Conservation (phyloP, 2,888 invertebrate species). For the Habroteleia sp. region DNA sequence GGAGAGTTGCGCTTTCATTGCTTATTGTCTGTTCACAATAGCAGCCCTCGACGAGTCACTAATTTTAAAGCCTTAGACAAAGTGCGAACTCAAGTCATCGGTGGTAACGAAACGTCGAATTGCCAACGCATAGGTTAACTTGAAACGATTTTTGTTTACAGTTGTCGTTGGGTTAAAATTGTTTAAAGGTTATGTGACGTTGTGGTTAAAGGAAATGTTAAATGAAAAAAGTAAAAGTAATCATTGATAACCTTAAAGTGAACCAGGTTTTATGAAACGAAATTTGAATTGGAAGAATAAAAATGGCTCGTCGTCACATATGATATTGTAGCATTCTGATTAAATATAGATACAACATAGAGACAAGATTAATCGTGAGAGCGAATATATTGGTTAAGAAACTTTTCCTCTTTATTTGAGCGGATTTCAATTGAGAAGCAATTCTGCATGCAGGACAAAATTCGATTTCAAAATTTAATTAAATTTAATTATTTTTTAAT, state of each 20-base stretch:
- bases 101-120: too few relatives aligned
- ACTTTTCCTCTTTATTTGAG: conserved; percentile 15
- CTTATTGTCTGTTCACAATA: conserved; percentile 79
- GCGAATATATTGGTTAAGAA: conserved; percentile 9
- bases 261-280: too few relatives aligned
- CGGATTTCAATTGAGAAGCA: too few relatives aligned
- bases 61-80: conserved; percentile 32
- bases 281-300: too few relatives aligned
- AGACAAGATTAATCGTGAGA: conserved; percentile 15
- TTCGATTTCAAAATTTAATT: background rate
- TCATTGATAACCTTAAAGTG: too few relatives aligned
- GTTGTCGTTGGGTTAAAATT: too few relatives aligned
- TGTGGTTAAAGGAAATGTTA: too few relatives aligned
- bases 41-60: conserved; percentile 74
- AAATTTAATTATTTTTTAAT: too few relatives aligned
- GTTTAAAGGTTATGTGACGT: too few relatives aligned
- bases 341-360: conserved; percentile 10
- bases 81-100: background rate
- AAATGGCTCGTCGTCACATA: conserved; percentile 13
- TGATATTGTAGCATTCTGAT: conserved; percentile 11
- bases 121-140: too few relatives aligned
- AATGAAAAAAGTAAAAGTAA: too few relatives aligned
- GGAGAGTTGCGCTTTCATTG: conserved; percentile 71
- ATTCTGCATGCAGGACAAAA: too few relatives aligned
- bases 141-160: background rate